A percentile compares a stretch with the other conserved stretches of the same genome.
Evolutionary conservation across 2,113 vertebrate species (phyloP).

Genomic region (Oenanthe melanoleuca): DNA sequence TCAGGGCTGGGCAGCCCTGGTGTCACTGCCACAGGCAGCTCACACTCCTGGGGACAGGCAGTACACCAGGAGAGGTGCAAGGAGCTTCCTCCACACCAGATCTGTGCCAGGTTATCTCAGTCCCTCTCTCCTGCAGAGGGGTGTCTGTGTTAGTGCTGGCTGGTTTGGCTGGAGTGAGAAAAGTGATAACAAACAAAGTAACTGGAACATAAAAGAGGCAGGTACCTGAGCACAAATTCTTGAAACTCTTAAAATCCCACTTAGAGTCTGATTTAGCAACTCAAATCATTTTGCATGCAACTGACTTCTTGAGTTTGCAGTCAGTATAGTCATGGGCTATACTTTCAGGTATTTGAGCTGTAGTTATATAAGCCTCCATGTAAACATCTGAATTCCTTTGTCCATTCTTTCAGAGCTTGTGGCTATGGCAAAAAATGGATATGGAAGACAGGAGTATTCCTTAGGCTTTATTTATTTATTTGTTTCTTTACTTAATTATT

Average conservation of each 20-base stretch:
- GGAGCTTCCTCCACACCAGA: not conserved
- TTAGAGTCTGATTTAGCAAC: not conserved
- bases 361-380: not conserved
- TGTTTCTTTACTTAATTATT: not conserved
- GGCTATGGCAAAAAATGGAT: not conserved
- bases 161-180: not conserved
- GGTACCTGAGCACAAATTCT: not conserved
- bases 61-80: not conserved
- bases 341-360: not conserved
- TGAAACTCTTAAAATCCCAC: not conserved
- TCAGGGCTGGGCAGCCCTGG: not conserved
- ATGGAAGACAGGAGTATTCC: not conserved
- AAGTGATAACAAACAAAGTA: not conserved
- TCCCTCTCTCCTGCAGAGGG: not conserved
- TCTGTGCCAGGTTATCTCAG: rapidly evolving
- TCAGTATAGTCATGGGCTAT: not conserved
- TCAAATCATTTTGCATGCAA: not conserved
- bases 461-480: not conserved
- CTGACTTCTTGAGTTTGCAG: not conserved
- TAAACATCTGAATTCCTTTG: not conserved
- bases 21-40: not conserved
- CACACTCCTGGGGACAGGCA: not conserved
- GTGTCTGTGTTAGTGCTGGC: not conserved
- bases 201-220: not conserved
- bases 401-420: not conserved